Conservation (phyloP, 2,888 invertebrate genomes). For the Melieria omissa region DNA sequence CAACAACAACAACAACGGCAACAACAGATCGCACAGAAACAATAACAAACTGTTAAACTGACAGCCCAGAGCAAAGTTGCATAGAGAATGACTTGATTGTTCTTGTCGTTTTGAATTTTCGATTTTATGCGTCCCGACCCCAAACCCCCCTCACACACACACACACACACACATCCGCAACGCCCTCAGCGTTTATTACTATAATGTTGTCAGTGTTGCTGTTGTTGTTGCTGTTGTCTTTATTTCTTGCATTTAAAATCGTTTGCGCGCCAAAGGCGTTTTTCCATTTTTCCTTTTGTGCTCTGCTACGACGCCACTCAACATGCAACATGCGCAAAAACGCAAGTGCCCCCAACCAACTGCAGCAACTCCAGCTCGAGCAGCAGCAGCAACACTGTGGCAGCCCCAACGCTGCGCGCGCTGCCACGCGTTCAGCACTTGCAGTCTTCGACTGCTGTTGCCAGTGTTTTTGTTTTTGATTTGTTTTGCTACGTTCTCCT, state of each 20-base stretch:
- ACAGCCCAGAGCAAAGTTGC: too few species aligned
- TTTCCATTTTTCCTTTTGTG: neutral
- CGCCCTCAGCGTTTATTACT: neutral
- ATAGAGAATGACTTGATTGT: too few species aligned
- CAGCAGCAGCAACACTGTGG: neutral
- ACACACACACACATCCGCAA: neutral
- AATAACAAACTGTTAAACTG: too few species aligned
- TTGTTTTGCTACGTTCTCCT: slow-evolving; percentile 14
- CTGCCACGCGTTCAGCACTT: neutral
- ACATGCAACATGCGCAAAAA: slow-evolving; percentile 10
- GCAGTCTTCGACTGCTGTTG: too few species aligned
- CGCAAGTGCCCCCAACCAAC: slow-evolving; percentile 12
- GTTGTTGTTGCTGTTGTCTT: neutral
- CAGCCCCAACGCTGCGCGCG: neutral
- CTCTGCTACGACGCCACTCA: neutral
- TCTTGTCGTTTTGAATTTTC: too few species aligned
- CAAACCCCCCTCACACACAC: too few species aligned
- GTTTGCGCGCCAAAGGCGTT: slow-evolving; percentile 15
- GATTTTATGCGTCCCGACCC: too few species aligned
- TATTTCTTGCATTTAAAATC: neutral
- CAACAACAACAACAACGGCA: too few species aligned
- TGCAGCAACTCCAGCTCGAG: neutral
- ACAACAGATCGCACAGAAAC: too few species aligned
- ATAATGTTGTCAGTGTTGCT: neutral
- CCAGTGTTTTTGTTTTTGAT: slow-evolving; percentile 14